Evolutionary conservation across 2,113 vertebrate species (phyloP), one percentile per base, ranked within the genome.

Genomic region (Acrocephalus arundinaceus): DNA sequence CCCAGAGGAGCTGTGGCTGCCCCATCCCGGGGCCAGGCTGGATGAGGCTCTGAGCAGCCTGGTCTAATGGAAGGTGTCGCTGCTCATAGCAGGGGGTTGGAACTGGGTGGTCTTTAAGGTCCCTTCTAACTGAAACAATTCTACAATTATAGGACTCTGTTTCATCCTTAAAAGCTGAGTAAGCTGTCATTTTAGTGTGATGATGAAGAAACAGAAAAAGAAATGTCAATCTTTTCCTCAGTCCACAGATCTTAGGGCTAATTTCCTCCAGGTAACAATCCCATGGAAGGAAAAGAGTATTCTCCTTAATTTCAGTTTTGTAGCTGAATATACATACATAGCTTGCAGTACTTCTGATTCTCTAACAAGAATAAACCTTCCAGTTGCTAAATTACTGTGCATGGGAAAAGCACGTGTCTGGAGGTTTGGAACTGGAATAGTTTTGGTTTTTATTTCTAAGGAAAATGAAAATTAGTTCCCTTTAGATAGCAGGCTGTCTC

Each of bases 61-160:
- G 45, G 9, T 16, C 11, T 18, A 6, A 3, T 31, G 62, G 15
- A 35, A 43, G 20, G 35, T 17, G 21, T 15, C 4, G 0, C 43
- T 51, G 9, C 8, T n/a, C 27, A 10, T 13, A 19, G n/a, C 15
- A 19, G 8, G 19, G 1, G 3, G 1, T 1, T 39, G n/a, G 28
- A 46, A 48, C 30, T n/a, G 30, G 39, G 12, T 43, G 31, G 30
- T 19, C 27, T 24, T 33, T n/a, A 11, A 54, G 15, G 28, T 20
- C 19, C 19, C n/a, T 63, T 48, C 24, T n/a, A 54, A 9, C 1
- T 8, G 5, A 24, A 23, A 71, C 0, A 0, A 12, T 21, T 41
- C 24, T 17, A 2, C 11, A 30, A 4, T 57, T 55, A 13, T 30
- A 11, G 4, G 30, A 16, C 0, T 66, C 15, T 17, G 2, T 37